A percentile compares a stretch with the other conserved stretches of the same genome.
Conservation (phyloP, 35 echinoderm and acorn worm species). For the Apostichopus japonicus region DNA sequence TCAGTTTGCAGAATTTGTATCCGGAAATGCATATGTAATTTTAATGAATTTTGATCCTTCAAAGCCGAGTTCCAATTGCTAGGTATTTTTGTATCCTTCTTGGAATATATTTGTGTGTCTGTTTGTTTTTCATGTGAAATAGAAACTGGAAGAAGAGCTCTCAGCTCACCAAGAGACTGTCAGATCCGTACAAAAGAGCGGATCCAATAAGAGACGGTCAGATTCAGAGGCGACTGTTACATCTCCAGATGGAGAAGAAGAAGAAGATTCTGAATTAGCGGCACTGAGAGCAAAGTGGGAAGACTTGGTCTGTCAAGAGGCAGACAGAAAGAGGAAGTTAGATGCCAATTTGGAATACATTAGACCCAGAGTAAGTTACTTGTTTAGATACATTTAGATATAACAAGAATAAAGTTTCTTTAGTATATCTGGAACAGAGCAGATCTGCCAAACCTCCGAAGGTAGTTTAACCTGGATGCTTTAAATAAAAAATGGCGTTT, state of each 20-base stretch:
- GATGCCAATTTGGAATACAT: conserved; percentile 86
- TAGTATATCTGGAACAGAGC: too few species aligned
- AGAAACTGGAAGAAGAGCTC: conserved; percentile 99
- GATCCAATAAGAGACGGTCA: conserved; percentile 52
- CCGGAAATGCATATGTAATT: too few species aligned
- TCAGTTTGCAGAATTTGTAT: too few species aligned
- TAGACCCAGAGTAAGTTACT: conserved; percentile 77
- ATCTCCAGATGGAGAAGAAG: conserved; percentile 46
- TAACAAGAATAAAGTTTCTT: not conserved
- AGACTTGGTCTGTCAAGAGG: conserved; percentile 80
- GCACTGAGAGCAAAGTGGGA: conserved; percentile 83
- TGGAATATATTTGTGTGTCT: not conserved
- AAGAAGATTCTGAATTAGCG: conserved; percentile 74
- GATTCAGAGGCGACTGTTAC: not conserved
- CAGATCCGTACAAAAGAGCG: conserved; percentile 84
- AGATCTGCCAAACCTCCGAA: too few species aligned
- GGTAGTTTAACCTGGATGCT: too few species aligned
- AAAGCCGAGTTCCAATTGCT: not conserved
- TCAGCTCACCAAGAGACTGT: conserved; percentile 92
- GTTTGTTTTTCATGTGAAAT: conserved; percentile 6
- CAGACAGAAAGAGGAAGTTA: conserved; percentile 84
- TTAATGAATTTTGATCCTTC: too few species aligned
- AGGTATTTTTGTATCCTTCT: not conserved
- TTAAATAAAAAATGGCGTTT: too few species aligned
- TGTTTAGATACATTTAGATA: not conserved